A percentile compares a stretch with the other conserved stretches of the same genome.
Conservation (phyloP, 2,888 invertebrate genomes). For the Yponomeuta malinellus region DNA sequence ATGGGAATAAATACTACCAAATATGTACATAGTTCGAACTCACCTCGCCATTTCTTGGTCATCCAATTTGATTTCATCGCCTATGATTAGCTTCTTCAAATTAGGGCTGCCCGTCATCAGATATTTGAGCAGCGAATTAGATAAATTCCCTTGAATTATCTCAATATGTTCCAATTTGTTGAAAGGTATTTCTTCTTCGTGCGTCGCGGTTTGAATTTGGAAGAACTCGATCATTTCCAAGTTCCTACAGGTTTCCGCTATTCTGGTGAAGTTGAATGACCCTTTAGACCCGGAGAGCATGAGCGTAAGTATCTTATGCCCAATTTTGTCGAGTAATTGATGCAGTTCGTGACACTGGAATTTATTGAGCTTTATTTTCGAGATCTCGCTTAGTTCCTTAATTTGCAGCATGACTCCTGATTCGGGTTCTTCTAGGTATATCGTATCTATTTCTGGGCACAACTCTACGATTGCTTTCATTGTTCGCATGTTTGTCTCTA, state of each 20-base stretch:
- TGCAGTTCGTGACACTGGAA: constrained; percentile 78
- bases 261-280: constrained; percentile 75
- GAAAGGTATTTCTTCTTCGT: constrained; percentile 74
- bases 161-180: constrained; percentile 79
- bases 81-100: constrained; percentile 77
- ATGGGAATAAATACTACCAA: neutral
- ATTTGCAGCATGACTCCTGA: constrained; percentile 68
- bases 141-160: constrained; percentile 79
- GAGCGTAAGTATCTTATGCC: constrained; percentile 69
- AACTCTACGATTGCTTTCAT: constrained; percentile 76
- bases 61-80: constrained; percentile 79
- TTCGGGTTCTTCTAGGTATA: constrained; percentile 79
- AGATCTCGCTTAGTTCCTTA: constrained; percentile 63
- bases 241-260: constrained; percentile 76
- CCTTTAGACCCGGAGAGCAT: constrained; percentile 77
- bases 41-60: constrained; percentile 81
- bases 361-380: constrained; percentile 78
- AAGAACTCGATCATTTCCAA: constrained; percentile 79
- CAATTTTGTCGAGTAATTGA: constrained; percentile 72
- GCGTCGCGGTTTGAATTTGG: constrained; percentile 78
- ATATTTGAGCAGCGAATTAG: constrained; percentile 73
- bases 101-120: constrained; percentile 77
- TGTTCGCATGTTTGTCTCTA: constrained; percentile 74
- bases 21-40: constrained; percentile 23
- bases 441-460: constrained; percentile 78